Evolutionary conservation across 2,888 invertebrate species (phyloP).

Genomic region (Endotricha flammealis): DNA sequence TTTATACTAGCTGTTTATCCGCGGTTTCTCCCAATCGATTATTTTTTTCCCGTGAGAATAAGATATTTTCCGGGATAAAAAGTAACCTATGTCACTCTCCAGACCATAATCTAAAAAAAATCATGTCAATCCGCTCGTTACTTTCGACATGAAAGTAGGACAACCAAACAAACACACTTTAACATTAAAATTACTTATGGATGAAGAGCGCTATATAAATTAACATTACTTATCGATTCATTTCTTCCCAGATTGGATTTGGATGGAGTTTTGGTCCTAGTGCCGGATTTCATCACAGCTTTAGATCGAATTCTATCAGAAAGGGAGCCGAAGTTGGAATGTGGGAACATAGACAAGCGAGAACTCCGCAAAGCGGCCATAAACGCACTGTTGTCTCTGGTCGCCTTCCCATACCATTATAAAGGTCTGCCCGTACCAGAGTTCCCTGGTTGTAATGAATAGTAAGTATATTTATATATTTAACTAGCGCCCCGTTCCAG

Average conservation of each 20-base stretch:
- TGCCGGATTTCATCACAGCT: constrained; percentile 93
- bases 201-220: no score
- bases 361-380: constrained; percentile 95
- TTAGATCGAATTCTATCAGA: constrained; percentile 94
- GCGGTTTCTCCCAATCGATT: no score
- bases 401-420: constrained; percentile 96
- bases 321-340: constrained; percentile 86
- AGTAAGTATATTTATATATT: constrained; percentile 47
- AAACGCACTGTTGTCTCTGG: constrained; percentile 92
- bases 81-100: no score
- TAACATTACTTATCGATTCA: neutral
- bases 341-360: constrained; percentile 82
- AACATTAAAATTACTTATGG: neutral
- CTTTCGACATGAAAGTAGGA: no score
- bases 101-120: no score
- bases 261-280: constrained; percentile 93
- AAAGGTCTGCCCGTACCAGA: constrained; percentile 85
- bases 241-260: constrained; percentile 83
- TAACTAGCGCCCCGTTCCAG: no score
- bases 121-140: no score
- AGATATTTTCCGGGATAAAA: no score
- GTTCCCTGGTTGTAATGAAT: constrained; percentile 79
- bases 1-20: no score
- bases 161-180: no score
- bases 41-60: no score